Base-by-base conservation (phyloP, 2,888 invertebrate species). In the Papilio protenor region DNA sequence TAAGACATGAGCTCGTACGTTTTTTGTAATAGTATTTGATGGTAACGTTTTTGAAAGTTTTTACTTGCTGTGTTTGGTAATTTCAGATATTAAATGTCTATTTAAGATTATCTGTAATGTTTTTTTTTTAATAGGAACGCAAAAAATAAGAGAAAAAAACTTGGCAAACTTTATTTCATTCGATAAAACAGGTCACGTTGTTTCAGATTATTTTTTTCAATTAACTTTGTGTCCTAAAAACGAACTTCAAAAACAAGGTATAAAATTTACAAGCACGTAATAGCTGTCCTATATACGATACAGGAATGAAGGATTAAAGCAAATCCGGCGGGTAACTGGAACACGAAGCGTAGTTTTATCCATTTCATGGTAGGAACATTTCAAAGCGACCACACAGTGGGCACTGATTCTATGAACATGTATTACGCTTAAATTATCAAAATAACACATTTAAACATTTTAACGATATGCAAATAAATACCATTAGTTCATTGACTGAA, bases 241-340 rank as follows among this genome's bases (percentile, higher is more conserved):
- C 3, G 47, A 73, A 14, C 4, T 23, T 4, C n/a, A 75, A 40
- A 69, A 75, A 57, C 45, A 69, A 69, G n/a, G 1, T 64, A 33
- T 3, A 40, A 52, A 40, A 69, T n/a, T 11, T 23, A 18, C 18
- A 14, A 21, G 59, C 47, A 59, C 27, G 49, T 71, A 71, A 49
- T 57, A 27, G 27, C 21, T 76, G 59, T 71, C 59, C 76, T 57
- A 70, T 49, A 61, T 76, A 71, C 75, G 57, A 49, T 76, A 76
- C 49, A 71, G 33, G 71, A 76, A 76, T 70, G 33, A 71, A 61
- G 64, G 76, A 77, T 77, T 77, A 72, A 77, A 73, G 72, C 18
- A 45, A 77, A 77, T 64, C 76, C 72, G 72, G n/a, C 40, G 45
- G 71, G n/a, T 61, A 76, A 52, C 64, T 76, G 64, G 64, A 52